A percentile compares a stretch with the other conserved stretches of the same genome.
Conservation (phyloP, 2,113 vertebrate genomes). For the Antechinus flavipes region DNA sequence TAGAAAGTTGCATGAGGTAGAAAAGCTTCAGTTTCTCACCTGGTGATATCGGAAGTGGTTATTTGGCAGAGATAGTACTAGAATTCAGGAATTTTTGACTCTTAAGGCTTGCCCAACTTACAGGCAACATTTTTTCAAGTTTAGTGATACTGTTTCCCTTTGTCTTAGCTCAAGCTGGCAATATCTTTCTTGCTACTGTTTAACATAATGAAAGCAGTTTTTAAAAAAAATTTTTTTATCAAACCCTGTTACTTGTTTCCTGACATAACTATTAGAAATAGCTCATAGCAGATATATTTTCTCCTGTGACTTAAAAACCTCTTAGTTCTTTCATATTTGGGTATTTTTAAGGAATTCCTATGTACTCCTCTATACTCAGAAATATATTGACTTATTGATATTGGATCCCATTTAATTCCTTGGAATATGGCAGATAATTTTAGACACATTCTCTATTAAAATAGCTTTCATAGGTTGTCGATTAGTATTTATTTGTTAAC, state of each 20-base stretch:
- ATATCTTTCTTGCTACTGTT: not conserved
- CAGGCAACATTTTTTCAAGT: not conserved
- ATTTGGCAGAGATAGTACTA: not conserved
- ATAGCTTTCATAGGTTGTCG: not conserved
- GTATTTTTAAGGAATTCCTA: not conserved
- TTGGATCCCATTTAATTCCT: not conserved
- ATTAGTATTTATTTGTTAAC: not conserved
- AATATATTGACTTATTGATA: not conserved
- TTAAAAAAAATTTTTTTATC: not conserved
- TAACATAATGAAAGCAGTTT: not conserved
- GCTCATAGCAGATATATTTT: not conserved
- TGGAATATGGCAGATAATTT: not conserved
- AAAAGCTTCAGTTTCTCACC: not conserved
- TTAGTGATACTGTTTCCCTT: not conserved
- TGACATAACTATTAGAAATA: not conserved
- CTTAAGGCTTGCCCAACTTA: not conserved
- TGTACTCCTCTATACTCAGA: not conserved
- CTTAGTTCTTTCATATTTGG: not conserved
- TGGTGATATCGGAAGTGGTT: not conserved
- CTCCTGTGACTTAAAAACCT: not conserved
- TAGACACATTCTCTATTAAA: not conserved
- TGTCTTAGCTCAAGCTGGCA: not conserved
- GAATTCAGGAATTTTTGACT: not conserved
- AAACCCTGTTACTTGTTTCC: not conserved
- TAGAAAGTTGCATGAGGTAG: not conserved